These are phyloP conservation scores for Saguinus imperator DNA, from an alignment of 2,113 vertebrate species.

Conservation along the genomic window DNA sequence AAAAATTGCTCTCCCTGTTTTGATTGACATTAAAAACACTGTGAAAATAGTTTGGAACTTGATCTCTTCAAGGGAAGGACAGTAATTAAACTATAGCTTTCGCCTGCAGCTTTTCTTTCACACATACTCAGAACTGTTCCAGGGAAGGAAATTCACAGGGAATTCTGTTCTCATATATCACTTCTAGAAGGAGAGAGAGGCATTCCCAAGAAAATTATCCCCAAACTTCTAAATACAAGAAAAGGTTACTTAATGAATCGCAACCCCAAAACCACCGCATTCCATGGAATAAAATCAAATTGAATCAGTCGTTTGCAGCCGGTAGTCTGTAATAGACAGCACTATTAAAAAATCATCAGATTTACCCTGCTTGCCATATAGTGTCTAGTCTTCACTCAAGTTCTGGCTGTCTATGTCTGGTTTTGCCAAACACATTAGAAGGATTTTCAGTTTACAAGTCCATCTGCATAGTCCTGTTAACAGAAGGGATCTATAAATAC, in stretches of 20 bases:
- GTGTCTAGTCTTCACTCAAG: conserved; percentile 8
- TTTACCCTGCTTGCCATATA: conserved; percentile 23
- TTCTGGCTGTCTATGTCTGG: background rate
- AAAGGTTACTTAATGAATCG: conserved; percentile 10
- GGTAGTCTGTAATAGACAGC: background rate
- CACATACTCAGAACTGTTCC: conserved; percentile 70
- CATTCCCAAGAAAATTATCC: conserved; percentile 45
- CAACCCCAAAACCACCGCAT: background rate
- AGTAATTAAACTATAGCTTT: conserved; percentile 54
- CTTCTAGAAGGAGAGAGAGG: conserved; percentile 34
- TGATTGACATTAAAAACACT: conserved; percentile 71
- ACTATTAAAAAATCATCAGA: conserved; percentile 15
- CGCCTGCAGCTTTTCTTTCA: conserved; percentile 56
- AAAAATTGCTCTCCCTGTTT: conserved; percentile 53
- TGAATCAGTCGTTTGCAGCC: background rate
- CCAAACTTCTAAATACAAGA: background rate
- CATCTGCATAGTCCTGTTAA: conserved; percentile 5
- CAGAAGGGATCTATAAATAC: conserved; percentile 35
- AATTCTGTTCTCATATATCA: conserved; percentile 64
- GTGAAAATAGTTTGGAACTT: conserved; percentile 70
- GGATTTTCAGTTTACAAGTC: conserved; percentile 27
- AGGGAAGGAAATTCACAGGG: conserved; percentile 71
- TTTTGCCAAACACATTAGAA: conserved; percentile 33
- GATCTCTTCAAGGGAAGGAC: conserved; percentile 56
- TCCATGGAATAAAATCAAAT: background rate